Evolutionary conservation across 2,888 invertebrate species (phyloP), one percentile per base, ranked within the genome.

Genomic region (Yponomeuta evonymella): DNA sequence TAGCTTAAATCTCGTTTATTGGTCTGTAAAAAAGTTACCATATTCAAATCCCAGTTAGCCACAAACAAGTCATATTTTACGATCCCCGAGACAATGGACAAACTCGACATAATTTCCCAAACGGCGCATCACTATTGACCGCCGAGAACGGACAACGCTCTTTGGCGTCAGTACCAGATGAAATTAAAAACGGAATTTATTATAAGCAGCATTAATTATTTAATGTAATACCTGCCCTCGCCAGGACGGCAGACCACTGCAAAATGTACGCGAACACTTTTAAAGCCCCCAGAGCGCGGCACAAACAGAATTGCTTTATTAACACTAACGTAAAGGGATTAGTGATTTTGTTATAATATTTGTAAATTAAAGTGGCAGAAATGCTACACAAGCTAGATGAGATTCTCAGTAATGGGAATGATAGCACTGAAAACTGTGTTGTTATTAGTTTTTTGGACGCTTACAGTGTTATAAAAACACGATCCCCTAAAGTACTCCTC

Each of bases 151-250:
- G 67, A 69, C 70, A 70, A 65, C 73, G 75, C 80, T 78, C 79
- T 82, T 80, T 80, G 79, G 78, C 79, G 79, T 80, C 79, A 79
- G 79, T 76, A 79, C 76, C 79, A 81, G 81, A 85, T 85, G 81
- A 86, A 88, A 90, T 90, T 90, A 88, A 90, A 90, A 91, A 90
- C 87, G 79, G 90, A 91, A 90, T 91, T 86, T 86, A 86, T 90
- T 86, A 91, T 88, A 86, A 86, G 84, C 82, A 82, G 81, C 83
- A 84, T 90, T 87, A 88, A 89, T 88, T 86, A 90, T 90, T 88
- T 81, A 89, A 85, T 80, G 84, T 83, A 88, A 87, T 85, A 81
- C 83, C 77, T 76, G 77, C 77, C 73, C 73, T 43, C 48, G 68
- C n/a, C n/a, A 15, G n/a, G 43, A n/a, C 9, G 67, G 48, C 43